Base-by-base conservation (phyloP, 2,888 invertebrate genomes). In the Bedellia somnulentella region DNA sequence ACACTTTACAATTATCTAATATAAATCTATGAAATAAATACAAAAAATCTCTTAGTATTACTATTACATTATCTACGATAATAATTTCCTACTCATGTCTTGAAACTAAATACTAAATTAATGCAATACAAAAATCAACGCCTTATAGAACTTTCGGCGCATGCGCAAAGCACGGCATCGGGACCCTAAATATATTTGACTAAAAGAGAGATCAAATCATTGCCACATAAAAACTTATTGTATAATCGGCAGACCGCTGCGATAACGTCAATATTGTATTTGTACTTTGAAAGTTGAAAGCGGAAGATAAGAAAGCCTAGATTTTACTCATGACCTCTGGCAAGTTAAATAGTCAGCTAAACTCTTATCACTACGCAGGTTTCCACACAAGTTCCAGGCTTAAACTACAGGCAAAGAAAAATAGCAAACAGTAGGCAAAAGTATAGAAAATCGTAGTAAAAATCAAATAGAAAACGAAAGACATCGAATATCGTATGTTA, bases 121-220 rank as follows among this genome's bases (percentile, higher is more conserved):
- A 68, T 63, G 67, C 66, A 64, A 63, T 55, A n/a, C 61, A 57
- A 57, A 34, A 64, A 58, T 57, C 57, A 57, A 51, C 52, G 46
- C 52, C 50, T 52, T 44, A 40, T 42, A 43, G 47, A 27, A 45
- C 41, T 42, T 49, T 18, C 18, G 18, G n/a, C n/a, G n/a, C n/a
- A n/a, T n/a, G 55, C 21, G 15, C 24, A 43, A 57, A 50, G 54
- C 46, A 43, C 44, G 42, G 35, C 34, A 35, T 33, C 36, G 44
- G 64, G 57, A 51, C 61, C 67, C 70, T 71, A 59, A 78, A 76
- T 70, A 80, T 80, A 80, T 81, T 80, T 82, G 82, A 82, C 81
- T 82, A 82, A 81, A 80, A 81, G 78, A 82, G 82, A 82, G 82
- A 82, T 82, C 82, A 82, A 82, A 81, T 80, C 80, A 81, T 81